Conservation (phyloP, 1,140 invertebrate genomes). For the Drosophila simulans region DNA sequence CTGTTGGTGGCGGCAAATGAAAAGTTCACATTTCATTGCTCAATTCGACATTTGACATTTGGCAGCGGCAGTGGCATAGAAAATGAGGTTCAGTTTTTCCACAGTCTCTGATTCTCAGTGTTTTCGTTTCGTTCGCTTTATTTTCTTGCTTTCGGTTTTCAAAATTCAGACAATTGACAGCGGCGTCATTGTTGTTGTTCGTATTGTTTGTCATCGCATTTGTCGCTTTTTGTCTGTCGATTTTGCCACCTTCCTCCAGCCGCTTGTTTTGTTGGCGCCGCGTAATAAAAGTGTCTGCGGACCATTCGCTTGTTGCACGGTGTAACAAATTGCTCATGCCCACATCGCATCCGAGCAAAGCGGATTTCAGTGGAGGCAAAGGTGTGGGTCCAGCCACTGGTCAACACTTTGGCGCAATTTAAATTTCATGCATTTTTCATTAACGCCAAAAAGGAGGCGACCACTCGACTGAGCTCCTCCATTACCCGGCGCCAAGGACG, state of each 20-base stretch:
- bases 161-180: constrained; percentile 74
- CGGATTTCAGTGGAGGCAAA: constrained; percentile 9
- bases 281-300: constrained; percentile 70
- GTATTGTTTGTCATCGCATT: constrained; percentile 54
- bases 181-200: constrained; percentile 50
- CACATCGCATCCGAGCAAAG: constrained; percentile 27
- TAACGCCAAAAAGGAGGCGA: constrained; percentile 62
- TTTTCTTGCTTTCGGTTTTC: constrained; percentile 23
- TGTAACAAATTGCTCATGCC: constrained; percentile 39
- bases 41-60: constrained; percentile 77
- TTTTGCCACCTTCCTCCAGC: background rate
- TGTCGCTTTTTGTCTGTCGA: constrained; percentile 40
- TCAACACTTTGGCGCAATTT: constrained; percentile 78
- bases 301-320: constrained; percentile 54
- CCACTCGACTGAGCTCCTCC: constrained; percentile 44
- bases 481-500: constrained; percentile 38
- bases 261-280: constrained; percentile 13
- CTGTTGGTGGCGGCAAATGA: constrained; percentile 57
- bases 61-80: constrained; percentile 74
- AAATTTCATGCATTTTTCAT: constrained; percentile 83
- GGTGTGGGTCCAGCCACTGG: constrained; percentile 39
- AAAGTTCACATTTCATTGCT: constrained; percentile 80
- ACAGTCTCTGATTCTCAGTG: constrained; percentile 33
- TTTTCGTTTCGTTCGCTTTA: background rate
- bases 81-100: constrained; percentile 66